Evolutionary conservation across 2,113 vertebrate species (phyloP).

Genomic region (Empidonax alnorum): DNA sequence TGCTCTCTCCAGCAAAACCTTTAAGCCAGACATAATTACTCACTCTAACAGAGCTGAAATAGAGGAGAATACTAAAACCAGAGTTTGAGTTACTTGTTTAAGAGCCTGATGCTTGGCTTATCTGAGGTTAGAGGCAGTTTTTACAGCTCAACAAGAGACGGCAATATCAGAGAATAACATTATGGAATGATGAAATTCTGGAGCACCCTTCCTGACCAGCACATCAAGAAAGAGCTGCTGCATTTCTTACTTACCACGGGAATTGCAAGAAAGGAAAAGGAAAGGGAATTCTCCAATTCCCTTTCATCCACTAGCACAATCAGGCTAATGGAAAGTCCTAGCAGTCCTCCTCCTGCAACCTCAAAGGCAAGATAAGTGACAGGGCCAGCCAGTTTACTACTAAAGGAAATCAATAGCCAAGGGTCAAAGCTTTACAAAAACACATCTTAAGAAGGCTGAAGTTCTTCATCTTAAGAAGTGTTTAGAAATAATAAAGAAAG

Average conservation of each 20-base stretch:
- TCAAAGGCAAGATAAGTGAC: neutral
- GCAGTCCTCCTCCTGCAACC: neutral
- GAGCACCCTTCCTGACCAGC: neutral
- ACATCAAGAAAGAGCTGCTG: neutral
- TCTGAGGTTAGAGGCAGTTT: neutral
- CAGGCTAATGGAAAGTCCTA: slow-evolving; percentile 25
- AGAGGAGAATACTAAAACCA: neutral
- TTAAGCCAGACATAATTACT: neutral
- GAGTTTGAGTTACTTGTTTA: neutral
- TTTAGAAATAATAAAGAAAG: slow-evolving; percentile 48
- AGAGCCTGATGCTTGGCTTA: neutral
- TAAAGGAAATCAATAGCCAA: slow-evolving; percentile 39
- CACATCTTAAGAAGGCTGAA: slow-evolving; percentile 15
- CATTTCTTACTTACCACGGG: neutral
- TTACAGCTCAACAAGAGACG: neutral
- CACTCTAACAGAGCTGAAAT: neutral
- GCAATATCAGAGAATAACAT: neutral
- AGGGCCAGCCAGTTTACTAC: neutral
- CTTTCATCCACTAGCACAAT: neutral
- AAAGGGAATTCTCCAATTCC: slow-evolving; percentile 12
- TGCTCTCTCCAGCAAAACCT: neutral
- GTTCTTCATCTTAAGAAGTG: slow-evolving; percentile 30
- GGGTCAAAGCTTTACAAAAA: slow-evolving; percentile 48
- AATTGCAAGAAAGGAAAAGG: neutral
- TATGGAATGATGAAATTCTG: neutral